Conservation (phyloP, 2,113 vertebrate genomes). For the Callocephalon fimbriatum region DNA sequence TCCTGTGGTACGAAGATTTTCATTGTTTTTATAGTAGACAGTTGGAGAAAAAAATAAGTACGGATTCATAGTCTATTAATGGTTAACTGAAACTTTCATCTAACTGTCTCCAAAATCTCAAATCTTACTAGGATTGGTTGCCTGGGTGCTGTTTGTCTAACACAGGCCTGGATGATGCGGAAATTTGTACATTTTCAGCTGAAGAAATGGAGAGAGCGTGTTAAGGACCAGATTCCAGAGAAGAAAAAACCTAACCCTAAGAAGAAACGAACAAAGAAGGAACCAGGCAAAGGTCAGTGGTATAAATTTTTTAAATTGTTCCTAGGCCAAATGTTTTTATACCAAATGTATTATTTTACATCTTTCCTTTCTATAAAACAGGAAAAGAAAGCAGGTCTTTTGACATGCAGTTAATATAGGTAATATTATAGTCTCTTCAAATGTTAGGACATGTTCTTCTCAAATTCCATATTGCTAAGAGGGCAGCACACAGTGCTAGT, state of each 20-base stretch:
- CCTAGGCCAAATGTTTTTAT: not conserved
- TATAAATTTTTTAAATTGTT: not conserved
- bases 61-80: not conserved
- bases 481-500: not conserved
- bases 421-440: not conserved
- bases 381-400: not conserved
- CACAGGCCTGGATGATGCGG: conserved; percentile 91
- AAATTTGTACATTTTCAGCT: conserved; percentile 88
- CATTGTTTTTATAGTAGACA: not conserved
- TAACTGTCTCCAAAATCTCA: not conserved
- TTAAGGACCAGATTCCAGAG: conserved; percentile 81
- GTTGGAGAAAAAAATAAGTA: not conserved
- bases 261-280: conserved; percentile 80
- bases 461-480: not conserved
- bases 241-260: conserved; percentile 79
- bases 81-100: not conserved
- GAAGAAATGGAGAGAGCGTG: conserved; percentile 87
- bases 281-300: conserved; percentile 75
- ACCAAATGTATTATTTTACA: not conserved
- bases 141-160: conserved; percentile 84
- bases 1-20: not conserved
- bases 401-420: not conserved
- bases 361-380: not conserved
- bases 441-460: not conserved
- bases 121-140: conserved; percentile 80